These are phyloP conservation scores for Chondrosia reniformis DNA, from an alignment of 37 sponge, comb jelly and placozoan species.

Conservation along the genomic window DNA sequence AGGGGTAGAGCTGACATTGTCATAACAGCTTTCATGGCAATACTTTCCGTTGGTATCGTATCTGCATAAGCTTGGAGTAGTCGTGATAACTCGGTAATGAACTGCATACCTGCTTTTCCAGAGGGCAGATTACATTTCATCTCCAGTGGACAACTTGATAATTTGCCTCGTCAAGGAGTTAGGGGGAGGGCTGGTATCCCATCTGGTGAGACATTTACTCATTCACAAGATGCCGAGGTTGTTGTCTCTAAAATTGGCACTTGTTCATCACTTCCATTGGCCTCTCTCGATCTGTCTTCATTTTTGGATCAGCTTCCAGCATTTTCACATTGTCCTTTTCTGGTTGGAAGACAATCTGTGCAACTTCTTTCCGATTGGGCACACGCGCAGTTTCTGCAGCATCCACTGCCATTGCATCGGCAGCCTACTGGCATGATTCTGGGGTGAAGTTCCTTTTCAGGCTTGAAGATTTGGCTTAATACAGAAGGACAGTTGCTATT, in stretches of 20 bases:
- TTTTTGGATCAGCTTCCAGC: not conserved
- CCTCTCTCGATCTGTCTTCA: not conserved
- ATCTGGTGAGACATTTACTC: not conserved
- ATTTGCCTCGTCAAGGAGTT: conserved; percentile 10
- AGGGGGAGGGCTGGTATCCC: not conserved
- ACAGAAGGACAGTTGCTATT: too few relatives aligned
- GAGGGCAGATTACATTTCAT: conserved; percentile 9
- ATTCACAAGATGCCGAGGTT: too few relatives aligned
- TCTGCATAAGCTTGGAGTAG: not conserved
- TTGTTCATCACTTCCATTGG: not conserved
- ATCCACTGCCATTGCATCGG: conserved; percentile 1
- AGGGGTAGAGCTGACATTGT: conserved; percentile 7
- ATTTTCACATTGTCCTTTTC: conserved; percentile 2
- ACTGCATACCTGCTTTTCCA: conserved; percentile 3
- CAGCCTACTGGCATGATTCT: not conserved
- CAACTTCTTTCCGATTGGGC: conserved; percentile 11
- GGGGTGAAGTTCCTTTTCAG: not conserved
- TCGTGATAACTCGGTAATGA: not conserved
- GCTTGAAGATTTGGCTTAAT: not conserved
- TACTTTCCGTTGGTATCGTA: conserved; percentile 9
- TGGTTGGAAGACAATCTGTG: not conserved
- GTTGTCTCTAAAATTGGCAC: not conserved
- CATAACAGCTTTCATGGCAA: conserved; percentile 9
- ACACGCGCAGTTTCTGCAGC: not conserved
- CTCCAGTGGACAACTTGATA: conserved; percentile 6